These are phyloP conservation scores for Sinhomidia bicolor DNA, from an alignment of 2,888 invertebrate species.

Conservation along the genomic window DNA sequence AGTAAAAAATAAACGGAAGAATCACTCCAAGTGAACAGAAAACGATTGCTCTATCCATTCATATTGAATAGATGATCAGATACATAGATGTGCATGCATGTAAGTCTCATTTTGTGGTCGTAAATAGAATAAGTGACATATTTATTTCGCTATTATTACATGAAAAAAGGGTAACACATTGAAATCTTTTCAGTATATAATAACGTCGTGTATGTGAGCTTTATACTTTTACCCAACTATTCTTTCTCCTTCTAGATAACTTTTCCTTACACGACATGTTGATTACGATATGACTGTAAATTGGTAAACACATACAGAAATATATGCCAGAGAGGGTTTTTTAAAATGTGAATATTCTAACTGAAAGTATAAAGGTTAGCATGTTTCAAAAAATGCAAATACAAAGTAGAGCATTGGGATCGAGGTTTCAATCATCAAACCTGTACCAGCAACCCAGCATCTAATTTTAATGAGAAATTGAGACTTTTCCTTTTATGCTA, in stretches of 20 bases:
- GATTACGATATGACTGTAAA: too few species aligned
- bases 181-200: too few species aligned
- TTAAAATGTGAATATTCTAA: too few species aligned
- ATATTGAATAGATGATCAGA: neutral
- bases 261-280: too few species aligned
- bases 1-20: neutral
- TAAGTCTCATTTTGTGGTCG: neutral
- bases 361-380: neutral
- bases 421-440: neutral
- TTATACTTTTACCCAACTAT: too few species aligned
- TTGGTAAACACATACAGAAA: too few species aligned
- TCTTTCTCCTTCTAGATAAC: too few species aligned
- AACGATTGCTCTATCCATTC: neutral
- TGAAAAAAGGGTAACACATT: too few species aligned
- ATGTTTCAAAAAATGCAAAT: conserved; percentile 8
- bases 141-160: too few species aligned
- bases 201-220: too few species aligned
- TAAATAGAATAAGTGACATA: neutral
- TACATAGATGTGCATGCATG: neutral
- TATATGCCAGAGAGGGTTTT: too few species aligned
- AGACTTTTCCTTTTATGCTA: neutral
- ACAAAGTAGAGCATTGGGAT: neutral
- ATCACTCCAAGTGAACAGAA: neutral
- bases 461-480: conserved; percentile 10
- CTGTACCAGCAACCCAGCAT: neutral